phyloP scores from a whole-genome alignment of 2,113 vertebrate species.

The Campylomormyrus tamandua region DNA sequence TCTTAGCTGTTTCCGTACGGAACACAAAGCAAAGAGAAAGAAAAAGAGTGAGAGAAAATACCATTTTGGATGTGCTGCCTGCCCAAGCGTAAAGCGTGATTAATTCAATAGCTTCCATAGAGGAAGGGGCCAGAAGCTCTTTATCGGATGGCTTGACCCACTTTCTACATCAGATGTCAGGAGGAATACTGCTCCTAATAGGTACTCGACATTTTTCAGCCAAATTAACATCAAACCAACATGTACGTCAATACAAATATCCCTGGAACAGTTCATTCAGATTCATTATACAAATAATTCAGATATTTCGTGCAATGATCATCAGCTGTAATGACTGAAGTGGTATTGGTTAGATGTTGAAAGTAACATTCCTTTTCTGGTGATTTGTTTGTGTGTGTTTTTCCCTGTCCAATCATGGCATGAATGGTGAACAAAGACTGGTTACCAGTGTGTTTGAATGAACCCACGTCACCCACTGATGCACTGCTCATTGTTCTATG shows the following conservation, averaged over 20 bases:
- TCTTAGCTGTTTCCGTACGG: not conserved
- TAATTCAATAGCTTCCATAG: conserved; percentile 87
- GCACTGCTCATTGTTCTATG: not conserved
- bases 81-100: conserved; percentile 79
- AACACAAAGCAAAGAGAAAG: conserved; percentile 29
- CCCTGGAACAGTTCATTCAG: not conserved
- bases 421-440: not conserved
- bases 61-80: conserved; percentile 62
- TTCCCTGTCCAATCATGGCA: not conserved
- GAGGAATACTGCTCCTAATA: conserved; percentile 33
- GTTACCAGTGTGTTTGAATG: conserved; percentile 11
- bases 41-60: conserved; percentile 44
- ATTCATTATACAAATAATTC: not conserved
- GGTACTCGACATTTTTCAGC: conserved; percentile 22
- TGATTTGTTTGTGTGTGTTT: not conserved
- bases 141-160: conserved; percentile 81
- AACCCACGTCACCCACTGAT: conserved; percentile 1
- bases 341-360: not conserved
- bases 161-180: conserved; percentile 73
- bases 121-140: conserved; percentile 73
- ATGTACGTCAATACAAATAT: conserved; percentile 10
- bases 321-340: not conserved
- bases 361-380: conserved; percentile 16
- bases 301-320: not conserved
- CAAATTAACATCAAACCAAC: conserved; percentile 27